These are phyloP conservation scores for Solenodon paradoxus DNA, from an alignment of 2,113 vertebrate species.

Conservation along the genomic window DNA sequence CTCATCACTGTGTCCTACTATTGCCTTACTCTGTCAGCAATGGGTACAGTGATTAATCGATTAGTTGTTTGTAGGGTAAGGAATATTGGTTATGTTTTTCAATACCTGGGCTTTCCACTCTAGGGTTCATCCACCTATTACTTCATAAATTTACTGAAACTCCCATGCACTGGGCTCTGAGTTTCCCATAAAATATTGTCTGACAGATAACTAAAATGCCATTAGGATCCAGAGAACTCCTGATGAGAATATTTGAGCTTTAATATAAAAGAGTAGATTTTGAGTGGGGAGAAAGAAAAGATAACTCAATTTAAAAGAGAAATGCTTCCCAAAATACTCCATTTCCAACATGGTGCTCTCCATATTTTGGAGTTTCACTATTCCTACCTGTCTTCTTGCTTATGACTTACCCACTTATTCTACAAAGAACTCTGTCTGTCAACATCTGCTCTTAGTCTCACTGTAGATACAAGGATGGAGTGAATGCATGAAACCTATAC, in stretches of 20 bases:
- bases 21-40: background rate
- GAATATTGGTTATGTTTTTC: background rate
- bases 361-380: background rate
- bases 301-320: background rate
- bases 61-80: background rate
- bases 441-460: background rate
- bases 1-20: background rate
- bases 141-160: background rate
- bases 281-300: background rate
- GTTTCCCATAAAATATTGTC: background rate
- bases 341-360: background rate
- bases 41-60: background rate
- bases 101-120: background rate
- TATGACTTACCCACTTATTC: background rate
- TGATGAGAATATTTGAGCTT: background rate
- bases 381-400: background rate
- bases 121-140: background rate
- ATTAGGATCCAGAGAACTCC: background rate
- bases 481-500: background rate
- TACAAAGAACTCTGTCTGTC: background rate
- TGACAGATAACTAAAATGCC: background rate
- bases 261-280: background rate
- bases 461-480: background rate
- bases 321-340: background rate
- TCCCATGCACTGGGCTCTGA: background rate